Evolutionary conservation across 1,140 invertebrate species (phyloP), one percentile per base, ranked within the genome.

Genomic region (Papilio helenus): DNA sequence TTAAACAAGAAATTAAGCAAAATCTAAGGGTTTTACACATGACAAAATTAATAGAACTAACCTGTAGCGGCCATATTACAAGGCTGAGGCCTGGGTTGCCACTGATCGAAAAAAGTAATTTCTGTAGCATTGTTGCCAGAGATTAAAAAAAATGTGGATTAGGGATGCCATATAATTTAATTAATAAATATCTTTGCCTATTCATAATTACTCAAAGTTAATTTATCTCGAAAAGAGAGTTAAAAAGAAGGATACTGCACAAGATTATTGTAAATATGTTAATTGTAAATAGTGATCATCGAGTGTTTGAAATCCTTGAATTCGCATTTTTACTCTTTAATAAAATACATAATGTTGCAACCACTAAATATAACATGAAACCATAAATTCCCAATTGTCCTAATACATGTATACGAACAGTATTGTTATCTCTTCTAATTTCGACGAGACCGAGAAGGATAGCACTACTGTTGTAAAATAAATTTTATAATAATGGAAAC

Each of bases 1-100:
- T 86, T 87, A 87, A 80, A 81, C 80, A 84, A 79, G 83, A 79
- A 81, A 87, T 86, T 84, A 72, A 81, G 42, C 72, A 83, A 85
- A 87, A 88, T 86, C 82, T 78, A 77, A 79, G 68, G 82, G 80
- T 89, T 92, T 92, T 91, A 88, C 87, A 91, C 84, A 86, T 93
- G 92, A 94, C 90, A 94, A 95, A 95, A 94, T 92, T 92, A 90
- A 83, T 86, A 85, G 86, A 89, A 95, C 94, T 94, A 94, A 95
- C 94, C 94, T 94, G 94, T 88, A 94, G 94, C 93, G 91, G 93
- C 94, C 94, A 95, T 95, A 94, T 94, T 94, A 93, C 88, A 93
- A 91, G 92, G 94, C 91, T 94, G 89, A 86, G 88, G 87, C 86
- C 81, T 84, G 87, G 93, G 92, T 91, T 95, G 91, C 94, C 93